A percentile compares a stretch with the other conserved stretches of the same genome.
phyloP scores from a whole-genome alignment of 2,888 invertebrate species.

The Eristalis tenax region DNA sequence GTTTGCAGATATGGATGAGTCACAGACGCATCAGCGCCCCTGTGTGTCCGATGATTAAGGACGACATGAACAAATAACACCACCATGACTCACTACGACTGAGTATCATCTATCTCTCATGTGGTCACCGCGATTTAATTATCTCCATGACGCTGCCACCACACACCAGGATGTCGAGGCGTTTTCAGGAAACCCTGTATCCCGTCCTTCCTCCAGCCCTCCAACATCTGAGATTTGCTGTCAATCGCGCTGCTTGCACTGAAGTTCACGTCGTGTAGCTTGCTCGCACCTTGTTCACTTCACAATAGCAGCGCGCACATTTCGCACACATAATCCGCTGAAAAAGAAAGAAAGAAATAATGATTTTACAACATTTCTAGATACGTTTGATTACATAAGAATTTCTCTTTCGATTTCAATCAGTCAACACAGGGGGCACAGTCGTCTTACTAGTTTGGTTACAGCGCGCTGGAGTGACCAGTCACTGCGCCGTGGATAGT shows the following conservation, averaged over 20 bases:
- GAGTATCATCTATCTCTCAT: neutral
- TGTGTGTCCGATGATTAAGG: neutral
- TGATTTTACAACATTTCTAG: constrained; percentile 29
- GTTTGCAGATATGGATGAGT: neutral
- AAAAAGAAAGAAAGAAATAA: neutral
- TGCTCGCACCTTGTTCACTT: neutral
- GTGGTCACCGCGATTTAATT: neutral
- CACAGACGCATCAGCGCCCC: neutral
- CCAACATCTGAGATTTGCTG: neutral
- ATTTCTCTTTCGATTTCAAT: constrained; percentile 54
- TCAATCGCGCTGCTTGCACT: neutral
- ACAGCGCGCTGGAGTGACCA: neutral
- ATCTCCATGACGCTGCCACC: neutral
- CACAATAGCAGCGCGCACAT: neutral
- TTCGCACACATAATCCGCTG: neutral
- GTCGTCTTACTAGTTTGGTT: constrained; percentile 12
- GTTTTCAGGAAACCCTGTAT: neutral
- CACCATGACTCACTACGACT: neutral
- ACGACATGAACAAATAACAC: neutral
- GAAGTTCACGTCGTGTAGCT: neutral
- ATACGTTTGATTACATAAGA: constrained; percentile 48
- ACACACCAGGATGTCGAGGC: neutral
- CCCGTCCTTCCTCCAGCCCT: neutral
- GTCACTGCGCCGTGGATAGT: too few species aligned
- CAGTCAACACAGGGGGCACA: too few species aligned